Base-by-base conservation (phyloP, 2,888 invertebrate species). In the Formica aserva region DNA sequence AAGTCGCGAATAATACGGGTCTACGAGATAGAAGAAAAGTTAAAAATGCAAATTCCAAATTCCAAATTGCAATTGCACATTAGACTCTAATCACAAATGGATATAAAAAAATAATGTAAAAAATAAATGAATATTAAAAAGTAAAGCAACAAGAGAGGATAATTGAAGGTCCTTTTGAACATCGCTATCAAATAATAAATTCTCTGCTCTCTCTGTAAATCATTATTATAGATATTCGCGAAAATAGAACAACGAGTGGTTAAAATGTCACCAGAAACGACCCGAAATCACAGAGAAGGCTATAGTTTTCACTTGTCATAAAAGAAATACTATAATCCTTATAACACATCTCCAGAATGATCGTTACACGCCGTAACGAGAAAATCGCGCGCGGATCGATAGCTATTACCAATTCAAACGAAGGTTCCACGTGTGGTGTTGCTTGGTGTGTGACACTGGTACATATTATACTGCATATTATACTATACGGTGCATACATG, bases 381-480 rank as follows among this genome's bases (percentile, higher is more conserved):
- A 78, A 71, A 78, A 78, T 78, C 35, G 78, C 13, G 71, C 8
- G 45, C 60, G 45, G 48, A 60, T 78, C 78, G 71, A 71, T 78
- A 35, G 18, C 60, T 45, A 78, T 78, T 78, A 78, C 78, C 57
- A 78, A 78, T 71, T 78, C 78, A 78, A 78, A 78, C 60, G 71
- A 71, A 78, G 69, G 77, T 69, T 55, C 29, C 13, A 15, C 9
- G 69, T 5, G 15, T 22, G 22, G 8, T n/a, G 52, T 52, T 52
- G 52, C 52, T 52, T 8, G 18, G 32, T 67, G 26, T 67, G 29
- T 67, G 15, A 67, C 29, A 67, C 18, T 41, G 32, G 32, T 71
- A 38, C 22, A 15, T 69, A 41, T 57, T 29, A 13, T 48, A 29
- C 48, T 67, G 9, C 29, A 22, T 15, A 18, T 35, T 8, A 15